Conservation (phyloP, 2,888 invertebrate species). For the Ethmia dodecea region DNA sequence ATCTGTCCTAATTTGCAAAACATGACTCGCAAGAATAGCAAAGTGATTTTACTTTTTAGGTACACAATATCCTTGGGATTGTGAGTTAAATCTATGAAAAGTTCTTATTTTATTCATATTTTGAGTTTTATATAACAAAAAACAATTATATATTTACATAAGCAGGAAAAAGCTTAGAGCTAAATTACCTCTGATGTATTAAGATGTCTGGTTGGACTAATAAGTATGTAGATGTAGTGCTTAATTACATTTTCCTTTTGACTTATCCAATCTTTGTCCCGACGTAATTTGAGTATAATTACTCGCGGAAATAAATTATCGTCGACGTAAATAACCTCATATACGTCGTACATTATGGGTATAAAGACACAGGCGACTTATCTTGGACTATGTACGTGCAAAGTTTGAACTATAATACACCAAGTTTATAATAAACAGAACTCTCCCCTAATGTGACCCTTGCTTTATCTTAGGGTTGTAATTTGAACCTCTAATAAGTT, state of each 20-base stretch:
- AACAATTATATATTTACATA: no score
- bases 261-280: conserved; percentile 11
- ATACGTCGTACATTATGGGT: conserved; percentile 18
- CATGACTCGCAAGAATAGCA: no score
- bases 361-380: conserved; percentile 18
- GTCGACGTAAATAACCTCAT: conserved; percentile 26
- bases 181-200: no score
- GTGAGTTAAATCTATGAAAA: no score
- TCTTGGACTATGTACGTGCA: conserved; percentile 14
- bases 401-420: conserved; percentile 16
- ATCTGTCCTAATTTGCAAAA: no score
- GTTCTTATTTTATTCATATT: no score
- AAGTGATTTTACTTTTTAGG: no score
- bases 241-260: conserved; percentile 19
- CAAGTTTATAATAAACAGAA: conserved; percentile 12
- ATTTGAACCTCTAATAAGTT: neutral
- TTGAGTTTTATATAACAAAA: no score
- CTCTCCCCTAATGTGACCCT: conserved; percentile 11
- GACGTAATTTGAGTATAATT: conserved; percentile 28
- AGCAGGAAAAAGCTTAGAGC: no score
- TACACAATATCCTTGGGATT: no score
- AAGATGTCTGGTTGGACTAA: no score
- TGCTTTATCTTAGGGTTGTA: conserved; percentile 10
- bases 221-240: conserved; percentile 1
- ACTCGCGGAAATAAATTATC: conserved; percentile 34